phyloP scores from a whole-genome alignment of 2,888 invertebrate genomes.

The Parasteatoda lunata region DNA sequence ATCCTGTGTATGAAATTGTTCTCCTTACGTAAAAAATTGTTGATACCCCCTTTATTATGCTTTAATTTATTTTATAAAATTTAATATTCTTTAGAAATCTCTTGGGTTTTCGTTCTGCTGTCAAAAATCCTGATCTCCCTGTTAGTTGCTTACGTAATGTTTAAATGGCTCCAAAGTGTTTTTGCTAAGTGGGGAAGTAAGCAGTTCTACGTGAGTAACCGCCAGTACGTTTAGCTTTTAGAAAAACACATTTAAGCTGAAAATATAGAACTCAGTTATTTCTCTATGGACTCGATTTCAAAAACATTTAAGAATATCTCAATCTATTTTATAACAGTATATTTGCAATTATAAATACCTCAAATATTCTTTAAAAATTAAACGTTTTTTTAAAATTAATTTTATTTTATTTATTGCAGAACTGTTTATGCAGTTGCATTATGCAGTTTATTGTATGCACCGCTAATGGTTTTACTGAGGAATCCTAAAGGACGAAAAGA shows the following conservation, averaged over 20 bases:
- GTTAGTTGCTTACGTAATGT: too few species aligned
- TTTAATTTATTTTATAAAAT: too few species aligned
- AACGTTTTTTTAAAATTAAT: background rate
- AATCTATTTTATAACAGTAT: too few species aligned
- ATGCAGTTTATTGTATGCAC: constrained; percentile 95
- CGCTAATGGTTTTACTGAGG: constrained; percentile 88
- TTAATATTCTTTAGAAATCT: too few species aligned
- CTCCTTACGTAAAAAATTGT: too few species aligned
- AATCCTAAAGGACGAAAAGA: constrained; percentile 96
- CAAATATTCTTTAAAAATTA: background rate
- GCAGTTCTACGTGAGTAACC: too few species aligned
- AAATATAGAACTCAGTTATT: background rate
- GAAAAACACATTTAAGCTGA: background rate
- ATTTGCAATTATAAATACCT: background rate
- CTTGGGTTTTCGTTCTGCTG: too few species aligned
- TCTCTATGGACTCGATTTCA: background rate
- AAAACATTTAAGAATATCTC: background rate
- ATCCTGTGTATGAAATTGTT: too few species aligned
- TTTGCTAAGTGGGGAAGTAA: too few species aligned
- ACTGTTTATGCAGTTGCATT: constrained; percentile 97
- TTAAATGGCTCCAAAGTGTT: too few species aligned
- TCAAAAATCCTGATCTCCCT: too few species aligned
- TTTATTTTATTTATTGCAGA: constrained; percentile 72
- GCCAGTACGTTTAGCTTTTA: background rate
- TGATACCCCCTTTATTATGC: too few species aligned